Evolutionary conservation across 2,888 invertebrate genomes (phyloP).

Genomic region (Dilophus febrilis): DNA sequence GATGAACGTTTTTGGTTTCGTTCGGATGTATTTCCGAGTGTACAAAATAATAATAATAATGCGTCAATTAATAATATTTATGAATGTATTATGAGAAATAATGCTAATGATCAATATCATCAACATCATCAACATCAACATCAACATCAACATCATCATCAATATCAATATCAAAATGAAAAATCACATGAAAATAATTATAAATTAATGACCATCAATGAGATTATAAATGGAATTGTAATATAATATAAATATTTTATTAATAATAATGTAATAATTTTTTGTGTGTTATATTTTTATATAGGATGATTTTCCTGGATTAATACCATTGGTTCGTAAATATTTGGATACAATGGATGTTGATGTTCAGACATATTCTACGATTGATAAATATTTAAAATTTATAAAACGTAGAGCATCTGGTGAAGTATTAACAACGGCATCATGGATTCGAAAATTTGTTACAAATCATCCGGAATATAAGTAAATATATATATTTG

Average conservation of each 20-base stretch:
- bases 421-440: slow-evolving; percentile 84
- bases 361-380: slow-evolving; percentile 95
- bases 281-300: no score
- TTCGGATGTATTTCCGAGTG: slow-evolving; percentile 43
- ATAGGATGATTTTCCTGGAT: slow-evolving; percentile 57
- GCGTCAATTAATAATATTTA: no score
- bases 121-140: no score
- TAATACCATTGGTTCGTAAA: slow-evolving; percentile 84
- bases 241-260: no score
- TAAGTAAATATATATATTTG: slow-evolving; percentile 37
- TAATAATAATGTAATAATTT: no score
- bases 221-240: slow-evolving; percentile 92
- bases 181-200: no score
- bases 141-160: no score
- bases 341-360: slow-evolving; percentile 92
- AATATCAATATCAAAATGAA: no score
- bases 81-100: no score
- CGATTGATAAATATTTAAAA: slow-evolving; percentile 88
- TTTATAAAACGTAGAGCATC: slow-evolving; percentile 75
- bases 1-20: slow-evolving; percentile 88
- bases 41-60: no score
- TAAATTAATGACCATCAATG: slow-evolving; percentile 76
- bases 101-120: no score
- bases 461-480: slow-evolving; percentile 78
- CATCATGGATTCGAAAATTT: slow-evolving; percentile 86